phyloP scores from a whole-genome alignment of 2,888 invertebrate genomes.

The Ganaspis brasiliensis region DNA sequence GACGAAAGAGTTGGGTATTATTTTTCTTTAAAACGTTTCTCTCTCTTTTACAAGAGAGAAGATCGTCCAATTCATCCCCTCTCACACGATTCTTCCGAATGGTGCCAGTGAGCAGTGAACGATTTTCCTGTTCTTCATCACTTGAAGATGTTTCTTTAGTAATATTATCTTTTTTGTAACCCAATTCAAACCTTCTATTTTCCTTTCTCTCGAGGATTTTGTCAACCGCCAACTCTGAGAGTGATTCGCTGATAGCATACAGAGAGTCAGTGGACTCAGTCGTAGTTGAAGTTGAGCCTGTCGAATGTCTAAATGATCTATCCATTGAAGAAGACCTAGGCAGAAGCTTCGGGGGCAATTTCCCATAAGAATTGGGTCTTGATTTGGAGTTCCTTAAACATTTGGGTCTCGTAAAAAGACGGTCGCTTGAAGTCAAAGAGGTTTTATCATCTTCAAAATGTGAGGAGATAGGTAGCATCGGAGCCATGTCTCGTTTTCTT shows the following conservation, averaged over 20 bases:
- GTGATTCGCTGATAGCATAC: slow-evolving; percentile 71
- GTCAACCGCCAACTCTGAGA: slow-evolving; percentile 58
- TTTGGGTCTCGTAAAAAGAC: background rate
- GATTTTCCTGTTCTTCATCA: slow-evolving; percentile 52
- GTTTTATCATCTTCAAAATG: slow-evolving; percentile 67
- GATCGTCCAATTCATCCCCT: slow-evolving; percentile 55
- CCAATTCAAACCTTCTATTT: slow-evolving; percentile 19
- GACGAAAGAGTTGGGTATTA: slow-evolving; percentile 18
- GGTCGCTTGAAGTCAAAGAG: background rate
- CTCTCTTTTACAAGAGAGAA: slow-evolving; percentile 37
- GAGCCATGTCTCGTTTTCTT: slow-evolving; percentile 72
- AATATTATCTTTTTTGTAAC: slow-evolving; percentile 35
- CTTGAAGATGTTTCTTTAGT: slow-evolving; percentile 62
- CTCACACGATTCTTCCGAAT: slow-evolving; percentile 67
- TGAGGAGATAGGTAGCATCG: slow-evolving; percentile 74
- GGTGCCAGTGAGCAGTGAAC: slow-evolving; percentile 61
- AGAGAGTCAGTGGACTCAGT: slow-evolving; percentile 75
- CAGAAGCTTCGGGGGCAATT: slow-evolving; percentile 69
- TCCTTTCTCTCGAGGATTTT: slow-evolving; percentile 16
- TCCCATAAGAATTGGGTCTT: slow-evolving; percentile 71
- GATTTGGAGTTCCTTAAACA: slow-evolving; percentile 41
- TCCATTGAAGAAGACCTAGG: slow-evolving; percentile 75
- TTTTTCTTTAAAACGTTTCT: background rate
- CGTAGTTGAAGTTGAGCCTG: slow-evolving; percentile 72
- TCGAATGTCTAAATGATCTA: slow-evolving; percentile 71